Conservation (phyloP, 2,888 invertebrate species). For the Stegophylla sp. region DNA sequence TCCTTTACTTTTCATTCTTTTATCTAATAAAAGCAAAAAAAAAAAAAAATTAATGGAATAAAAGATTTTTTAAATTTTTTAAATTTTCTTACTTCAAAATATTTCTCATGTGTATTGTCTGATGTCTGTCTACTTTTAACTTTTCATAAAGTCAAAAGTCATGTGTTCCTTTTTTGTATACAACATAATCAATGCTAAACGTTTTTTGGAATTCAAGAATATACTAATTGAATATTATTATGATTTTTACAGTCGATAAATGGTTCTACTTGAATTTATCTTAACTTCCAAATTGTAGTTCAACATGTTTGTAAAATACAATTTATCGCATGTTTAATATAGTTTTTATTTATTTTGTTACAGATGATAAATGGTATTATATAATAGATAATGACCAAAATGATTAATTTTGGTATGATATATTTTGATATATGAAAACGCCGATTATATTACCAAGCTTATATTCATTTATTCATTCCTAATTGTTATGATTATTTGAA, state of each 20-base stretch:
- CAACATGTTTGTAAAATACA: not conserved
- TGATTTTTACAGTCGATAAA: conserved; percentile 42
- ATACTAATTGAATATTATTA: not conserved
- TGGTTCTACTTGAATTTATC: conserved; percentile 1
- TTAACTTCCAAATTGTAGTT: conserved; percentile 22
- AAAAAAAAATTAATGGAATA: no score
- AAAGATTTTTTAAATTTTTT: no score
- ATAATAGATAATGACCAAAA: conserved; percentile 65
- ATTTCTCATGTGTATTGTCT: no score
- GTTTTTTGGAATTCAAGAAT: not conserved
- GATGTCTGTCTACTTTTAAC: no score
- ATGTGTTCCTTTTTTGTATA: not conserved
- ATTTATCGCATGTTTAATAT: conserved; percentile 53
- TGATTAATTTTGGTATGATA: not conserved
- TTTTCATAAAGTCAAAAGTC: no score
- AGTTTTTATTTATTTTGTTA: conserved; percentile 65
- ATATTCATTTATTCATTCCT: no score
- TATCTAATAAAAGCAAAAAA: no score
- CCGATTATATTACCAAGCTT: not conserved
- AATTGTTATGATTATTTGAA: conserved; percentile 1
- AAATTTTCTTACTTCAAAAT: no score
- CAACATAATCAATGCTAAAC: not conserved
- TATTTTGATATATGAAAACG: not conserved
- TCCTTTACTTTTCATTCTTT: no score
- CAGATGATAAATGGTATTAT: conserved; percentile 82